These are phyloP conservation scores for Nematolebias whitei DNA, from an alignment of 2,113 vertebrate genomes.

Conservation along the genomic window DNA sequence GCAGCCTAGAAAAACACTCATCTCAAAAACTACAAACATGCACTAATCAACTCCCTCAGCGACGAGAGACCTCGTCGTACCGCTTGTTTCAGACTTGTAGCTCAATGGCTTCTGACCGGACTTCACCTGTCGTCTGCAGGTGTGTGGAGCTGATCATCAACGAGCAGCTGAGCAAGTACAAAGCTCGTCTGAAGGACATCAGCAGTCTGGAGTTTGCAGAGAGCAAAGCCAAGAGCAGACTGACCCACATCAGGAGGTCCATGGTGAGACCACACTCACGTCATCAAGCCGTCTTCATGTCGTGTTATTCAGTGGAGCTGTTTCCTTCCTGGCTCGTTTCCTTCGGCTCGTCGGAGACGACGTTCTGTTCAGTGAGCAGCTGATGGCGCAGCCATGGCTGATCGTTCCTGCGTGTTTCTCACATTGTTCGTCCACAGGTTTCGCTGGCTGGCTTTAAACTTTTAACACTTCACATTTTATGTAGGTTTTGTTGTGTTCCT, in stretches of 20 bases:
- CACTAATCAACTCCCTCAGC: too few relatives aligned
- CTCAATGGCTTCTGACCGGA: too few relatives aligned
- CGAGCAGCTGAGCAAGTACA: constrained; percentile 98
- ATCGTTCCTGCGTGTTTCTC: constrained; percentile 46
- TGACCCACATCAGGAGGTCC: constrained; percentile 92
- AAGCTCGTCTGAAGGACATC: constrained; percentile 95
- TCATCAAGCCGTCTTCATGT: background rate
- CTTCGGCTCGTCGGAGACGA: constrained; percentile 20
- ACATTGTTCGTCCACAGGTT: constrained; percentile 38
- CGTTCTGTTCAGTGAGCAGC: constrained; percentile 38
- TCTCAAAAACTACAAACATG: too few relatives aligned
- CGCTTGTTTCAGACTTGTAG: too few relatives aligned
- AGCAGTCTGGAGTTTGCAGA: constrained; percentile 97
- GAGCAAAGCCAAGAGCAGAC: constrained; percentile 93
- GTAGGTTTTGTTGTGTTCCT: too few relatives aligned
- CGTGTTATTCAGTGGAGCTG: too few relatives aligned
- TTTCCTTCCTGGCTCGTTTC: background rate
- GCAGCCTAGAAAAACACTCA: too few relatives aligned
- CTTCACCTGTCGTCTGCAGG: constrained; percentile 62
- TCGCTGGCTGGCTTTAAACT: background rate
- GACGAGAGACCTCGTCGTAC: too few relatives aligned
- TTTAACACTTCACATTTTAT: too few relatives aligned
- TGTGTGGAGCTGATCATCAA: constrained; percentile 94
- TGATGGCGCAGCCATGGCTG: constrained; percentile 52
- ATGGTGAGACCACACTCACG: constrained; percentile 84